phyloP scores from a whole-genome alignment of 2,888 invertebrate species.

The Byasa hedistus region DNA sequence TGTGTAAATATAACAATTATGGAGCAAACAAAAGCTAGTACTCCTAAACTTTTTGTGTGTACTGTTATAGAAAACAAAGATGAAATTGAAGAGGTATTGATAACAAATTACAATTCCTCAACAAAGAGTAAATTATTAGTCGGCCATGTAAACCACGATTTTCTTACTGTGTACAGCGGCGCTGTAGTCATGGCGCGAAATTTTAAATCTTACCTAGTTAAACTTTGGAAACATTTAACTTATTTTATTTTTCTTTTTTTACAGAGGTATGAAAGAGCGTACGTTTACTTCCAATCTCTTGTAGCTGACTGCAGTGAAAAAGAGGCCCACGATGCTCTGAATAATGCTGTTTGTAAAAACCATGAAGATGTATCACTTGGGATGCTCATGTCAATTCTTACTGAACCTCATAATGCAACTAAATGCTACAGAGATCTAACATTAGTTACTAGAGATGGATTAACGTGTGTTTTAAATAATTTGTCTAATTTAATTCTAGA shows the following conservation, averaged over 20 bases:
- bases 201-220: conserved; percentile 49
- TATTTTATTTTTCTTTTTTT: conserved; percentile 36
- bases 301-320: conserved; percentile 93
- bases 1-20: conserved; percentile 73
- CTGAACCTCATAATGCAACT: conserved; percentile 89
- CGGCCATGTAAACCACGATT: conserved; percentile 75
- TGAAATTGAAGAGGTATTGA: conserved; percentile 93
- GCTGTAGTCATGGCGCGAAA: conserved; percentile 70
- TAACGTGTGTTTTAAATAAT: conserved; percentile 89
- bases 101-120: conserved; percentile 69
- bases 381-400: conserved; percentile 91
- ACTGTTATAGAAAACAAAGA: conserved; percentile 93
- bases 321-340: conserved; percentile 95
- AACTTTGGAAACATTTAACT: conserved; percentile 35
- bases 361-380: conserved; percentile 97
- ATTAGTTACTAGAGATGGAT: conserved; percentile 92
- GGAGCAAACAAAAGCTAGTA: conserved; percentile 80
- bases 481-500: conserved; percentile 92
- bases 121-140: conserved; percentile 73
- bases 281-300: conserved; percentile 86
- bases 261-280: conserved; percentile 95
- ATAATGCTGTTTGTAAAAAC: conserved; percentile 92
- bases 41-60: conserved; percentile 89
- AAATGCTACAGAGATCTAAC: conserved; percentile 96
- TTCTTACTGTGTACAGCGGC: conserved; percentile 70